Percentiles rank a stretch among this genome's conserved stretches.
phyloP scores from a whole-genome alignment of 1,140 invertebrate species.

The Galleria mellonella region DNA sequence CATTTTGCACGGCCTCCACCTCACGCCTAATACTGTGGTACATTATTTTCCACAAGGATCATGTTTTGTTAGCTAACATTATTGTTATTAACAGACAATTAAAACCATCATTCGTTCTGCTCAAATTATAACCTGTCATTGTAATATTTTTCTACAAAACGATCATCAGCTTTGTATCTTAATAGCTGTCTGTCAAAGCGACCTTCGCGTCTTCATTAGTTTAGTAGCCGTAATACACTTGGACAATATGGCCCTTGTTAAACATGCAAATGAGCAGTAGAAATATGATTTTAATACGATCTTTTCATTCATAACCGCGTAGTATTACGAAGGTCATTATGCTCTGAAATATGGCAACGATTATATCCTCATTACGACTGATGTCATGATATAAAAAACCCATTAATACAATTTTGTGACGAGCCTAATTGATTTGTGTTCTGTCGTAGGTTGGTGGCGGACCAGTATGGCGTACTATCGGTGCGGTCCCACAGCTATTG shows the following conservation, averaged over 20 bases:
- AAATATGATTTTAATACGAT: slow-evolving; percentile 8
- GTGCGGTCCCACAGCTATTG: slow-evolving; percentile 76
- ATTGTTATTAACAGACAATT: not conserved
- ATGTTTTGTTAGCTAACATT: too few species aligned
- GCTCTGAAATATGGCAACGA: slow-evolving; percentile 12
- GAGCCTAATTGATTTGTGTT: not conserved
- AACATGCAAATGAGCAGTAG: slow-evolving; percentile 25
- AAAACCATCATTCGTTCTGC: not conserved
- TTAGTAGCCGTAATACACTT: slow-evolving; percentile 3
- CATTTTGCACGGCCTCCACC: not conserved
- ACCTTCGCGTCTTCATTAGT: slow-evolving; percentile 22
- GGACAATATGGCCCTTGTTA: slow-evolving; percentile 19
- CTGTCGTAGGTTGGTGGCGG: slow-evolving; percentile 24
- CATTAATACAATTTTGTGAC: not conserved
- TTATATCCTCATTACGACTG: slow-evolving; percentile 11
- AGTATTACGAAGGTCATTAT: slow-evolving; percentile 12
- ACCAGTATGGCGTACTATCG: slow-evolving; percentile 77
- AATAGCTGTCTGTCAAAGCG: slow-evolving; percentile 20
- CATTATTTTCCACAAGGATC: not conserved
- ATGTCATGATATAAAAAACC: slow-evolving; percentile 10
- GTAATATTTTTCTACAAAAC: slow-evolving; percentile 8
- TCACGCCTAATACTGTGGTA: not conserved
- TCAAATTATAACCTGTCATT: slow-evolving; percentile 4
- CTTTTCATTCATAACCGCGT: slow-evolving; percentile 1
- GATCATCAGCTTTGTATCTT: slow-evolving; percentile 21